Evolutionary conservation across 2,888 invertebrate species (phyloP), one percentile per base, ranked within the genome.

Genomic region (Synanthedon andrenaeformis): DNA sequence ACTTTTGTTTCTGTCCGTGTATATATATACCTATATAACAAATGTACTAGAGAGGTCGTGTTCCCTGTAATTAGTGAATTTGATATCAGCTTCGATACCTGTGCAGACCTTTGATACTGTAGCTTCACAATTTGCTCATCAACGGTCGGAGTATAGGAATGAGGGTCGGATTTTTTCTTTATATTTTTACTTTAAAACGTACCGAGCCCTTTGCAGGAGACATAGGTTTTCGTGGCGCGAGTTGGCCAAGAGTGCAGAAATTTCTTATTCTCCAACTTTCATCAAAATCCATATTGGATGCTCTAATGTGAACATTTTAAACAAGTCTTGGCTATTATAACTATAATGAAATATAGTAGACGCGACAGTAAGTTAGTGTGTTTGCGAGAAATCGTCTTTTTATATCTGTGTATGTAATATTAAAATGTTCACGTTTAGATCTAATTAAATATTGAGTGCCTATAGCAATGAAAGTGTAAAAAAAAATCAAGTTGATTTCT

Each of bases 391-490:
- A 65, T 78, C 66, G 70, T 78, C 79, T 82, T 83, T 85, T 82
- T 82, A 76, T 84, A 82, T 82, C 74, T 82, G 79, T 79, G 77
- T 77, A 73, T 82, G 78, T 79, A 70, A 77, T 77, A 76, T 79
- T 83, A 78, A 82, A 82, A 84, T 85, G 85, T 87, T 87, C 85
- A 87, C 80, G 74, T 83, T 66, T 84, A 86, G 85, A 82, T 79
- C 81, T 84, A 83, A 82, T 83, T 35, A 10, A 35, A 77, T 84
- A 86, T 82, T 76, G 87, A 87, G 86, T 87, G 87, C 87, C 87
- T 87, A 86, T 85, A 86, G 86, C 82, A 83, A 83, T 85, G 84
- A 82, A 74, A 74, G 72, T 87, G 86, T 87, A 85, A 79, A 86
- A 35, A 86, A 35, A 85, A 85, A 80, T 84, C 85, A 79, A 23